A percentile compares a stretch with the other conserved stretches of the same genome.
Conservation (phyloP, 2,797 vertebrate species). For the Aplochiton taeniatus region DNA sequence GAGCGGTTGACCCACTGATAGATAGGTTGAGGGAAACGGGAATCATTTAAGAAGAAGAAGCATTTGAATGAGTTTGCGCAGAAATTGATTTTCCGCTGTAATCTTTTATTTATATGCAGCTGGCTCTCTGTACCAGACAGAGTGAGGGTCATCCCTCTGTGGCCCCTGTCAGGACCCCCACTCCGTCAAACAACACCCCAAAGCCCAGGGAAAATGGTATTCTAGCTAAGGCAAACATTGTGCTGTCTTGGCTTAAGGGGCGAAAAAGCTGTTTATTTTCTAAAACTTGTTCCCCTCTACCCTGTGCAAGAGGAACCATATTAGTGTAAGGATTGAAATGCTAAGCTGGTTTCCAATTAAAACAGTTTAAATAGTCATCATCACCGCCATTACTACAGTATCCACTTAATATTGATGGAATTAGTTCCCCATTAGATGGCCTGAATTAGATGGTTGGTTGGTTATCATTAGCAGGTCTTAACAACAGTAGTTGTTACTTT, state of each 20-base stretch:
- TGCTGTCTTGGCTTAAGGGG: slow-evolving; percentile 86
- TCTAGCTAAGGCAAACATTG: slow-evolving; percentile 99
- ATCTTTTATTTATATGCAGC: slow-evolving; percentile 99
- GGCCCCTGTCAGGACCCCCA: slow-evolving; percentile 82
- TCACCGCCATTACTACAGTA: slow-evolving; percentile 4
- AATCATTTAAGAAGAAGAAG: slow-evolving; percentile 87
- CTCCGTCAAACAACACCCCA: slow-evolving; percentile 87
- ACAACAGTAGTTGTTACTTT: neutral
- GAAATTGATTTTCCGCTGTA: slow-evolving; percentile 98
- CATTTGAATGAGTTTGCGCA: slow-evolving; percentile 94
- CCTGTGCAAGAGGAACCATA: slow-evolving; percentile 47
- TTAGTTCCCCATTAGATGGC: slow-evolving; percentile 12
- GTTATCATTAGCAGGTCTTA: neutral
- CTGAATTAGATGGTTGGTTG: neutral
- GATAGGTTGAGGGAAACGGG: slow-evolving; percentile 73
- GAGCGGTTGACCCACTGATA: slow-evolving; percentile 21
- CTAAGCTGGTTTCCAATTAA: slow-evolving; percentile 7
- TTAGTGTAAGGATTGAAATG: slow-evolving; percentile 33
- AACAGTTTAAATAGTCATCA: slow-evolving; percentile 4
- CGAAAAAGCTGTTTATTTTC: slow-evolving; percentile 87
- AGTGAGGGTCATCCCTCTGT: slow-evolving; percentile 85
- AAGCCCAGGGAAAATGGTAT: slow-evolving; percentile 97
- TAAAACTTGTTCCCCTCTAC: slow-evolving; percentile 77
- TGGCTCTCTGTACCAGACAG: slow-evolving; percentile 81
- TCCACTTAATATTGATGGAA: slow-evolving; percentile 16